Evolutionary conservation across 1,140 invertebrate genomes (phyloP), one percentile per base, ranked within the genome.

Genomic region (Drosophila tani): DNA sequence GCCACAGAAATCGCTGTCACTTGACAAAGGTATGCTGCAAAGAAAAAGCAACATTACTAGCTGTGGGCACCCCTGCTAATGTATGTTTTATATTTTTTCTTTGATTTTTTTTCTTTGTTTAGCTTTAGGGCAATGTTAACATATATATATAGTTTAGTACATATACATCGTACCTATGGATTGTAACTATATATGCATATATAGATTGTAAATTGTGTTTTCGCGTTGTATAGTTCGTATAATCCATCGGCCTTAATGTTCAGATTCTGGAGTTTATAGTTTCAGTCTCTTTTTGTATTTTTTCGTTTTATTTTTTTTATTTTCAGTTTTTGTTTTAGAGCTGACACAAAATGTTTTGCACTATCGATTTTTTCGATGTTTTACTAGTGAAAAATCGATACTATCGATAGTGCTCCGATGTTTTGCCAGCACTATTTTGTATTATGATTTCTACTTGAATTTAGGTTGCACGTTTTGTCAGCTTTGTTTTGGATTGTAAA

Each of bases 131-230:
- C 46, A 65, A 67, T 75, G 60, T 59, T 77, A 55, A 71, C 65
- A 70, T 71, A 11, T 53, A 53, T 51, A 8, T 38, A 50, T 71
- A 71, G 68, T 57, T 71, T 56, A 71, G 43, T 58, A 71, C 69
- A 58, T 58, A 38, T 50, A 58, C 69, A 43, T 41, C 51, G 69
- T 71, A 71, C 69, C 69, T 71, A 71, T 68, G 62, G 62, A 50
- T 51, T 27, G 38, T 70, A 70, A 66, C 40, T 68, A 71, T 71
- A 38, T 69, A 68, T 27, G 8, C 27, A 49, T 38, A 49, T 38
- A 55, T 21, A 15, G 69, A 71, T 71, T 73, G 45, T 73, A 73
- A 71, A 70, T 73, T 73, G 66, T 59, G 67, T 73, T 70, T 58
- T 12, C 35, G 46, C 69, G 51, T 71, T 57, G 68, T 63, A 62